phyloP scores from a whole-genome alignment of 2,888 invertebrate genomes.

The Ametastegia equiseti region DNA sequence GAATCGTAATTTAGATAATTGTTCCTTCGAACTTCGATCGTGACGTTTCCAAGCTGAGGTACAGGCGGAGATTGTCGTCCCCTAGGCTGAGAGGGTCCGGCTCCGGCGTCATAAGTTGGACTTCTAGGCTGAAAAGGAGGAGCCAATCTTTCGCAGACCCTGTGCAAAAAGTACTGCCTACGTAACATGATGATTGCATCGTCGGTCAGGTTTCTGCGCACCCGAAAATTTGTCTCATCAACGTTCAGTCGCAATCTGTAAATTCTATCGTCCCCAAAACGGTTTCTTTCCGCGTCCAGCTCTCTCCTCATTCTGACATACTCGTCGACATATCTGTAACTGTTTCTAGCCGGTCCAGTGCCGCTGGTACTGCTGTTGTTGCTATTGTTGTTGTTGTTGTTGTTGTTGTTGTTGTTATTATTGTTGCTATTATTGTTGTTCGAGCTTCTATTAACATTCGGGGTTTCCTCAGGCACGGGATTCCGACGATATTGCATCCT shows the following conservation, averaged over 20 bases:
- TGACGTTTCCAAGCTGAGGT: slow-evolving; percentile 57
- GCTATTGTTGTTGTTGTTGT: not conserved
- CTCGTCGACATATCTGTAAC: slow-evolving; percentile 41
- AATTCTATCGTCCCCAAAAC: slow-evolving; percentile 3
- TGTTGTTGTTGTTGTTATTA: not conserved
- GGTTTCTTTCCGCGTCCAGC: slow-evolving; percentile 10
- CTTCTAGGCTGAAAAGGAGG: slow-evolving; percentile 1
- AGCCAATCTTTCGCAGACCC: slow-evolving; percentile 19
- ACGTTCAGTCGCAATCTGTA: not conserved
- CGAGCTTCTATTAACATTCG: not conserved
- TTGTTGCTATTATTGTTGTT: too few relatives aligned
- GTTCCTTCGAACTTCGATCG: slow-evolving; percentile 62
- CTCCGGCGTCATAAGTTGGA: slow-evolving; percentile 21
- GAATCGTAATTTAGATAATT: slow-evolving; percentile 56
- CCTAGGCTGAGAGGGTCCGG: slow-evolving; percentile 29
- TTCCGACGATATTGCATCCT: slow-evolving; percentile 35
- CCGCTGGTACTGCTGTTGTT: too few relatives aligned
- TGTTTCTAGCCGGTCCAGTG: not conserved
- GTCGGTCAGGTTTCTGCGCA: slow-evolving; percentile 24
- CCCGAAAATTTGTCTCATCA: slow-evolving; percentile 10
- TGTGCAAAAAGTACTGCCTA: slow-evolving; percentile 34
- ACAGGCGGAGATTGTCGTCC: slow-evolving; percentile 36
- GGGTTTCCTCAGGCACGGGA: slow-evolving; percentile 16
- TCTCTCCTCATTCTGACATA: slow-evolving; percentile 34
- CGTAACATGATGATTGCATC: slow-evolving; percentile 30